These are phyloP conservation scores for Carassius gibelio DNA, from an alignment of 2,113 vertebrate species.

Conservation along the genomic window DNA sequence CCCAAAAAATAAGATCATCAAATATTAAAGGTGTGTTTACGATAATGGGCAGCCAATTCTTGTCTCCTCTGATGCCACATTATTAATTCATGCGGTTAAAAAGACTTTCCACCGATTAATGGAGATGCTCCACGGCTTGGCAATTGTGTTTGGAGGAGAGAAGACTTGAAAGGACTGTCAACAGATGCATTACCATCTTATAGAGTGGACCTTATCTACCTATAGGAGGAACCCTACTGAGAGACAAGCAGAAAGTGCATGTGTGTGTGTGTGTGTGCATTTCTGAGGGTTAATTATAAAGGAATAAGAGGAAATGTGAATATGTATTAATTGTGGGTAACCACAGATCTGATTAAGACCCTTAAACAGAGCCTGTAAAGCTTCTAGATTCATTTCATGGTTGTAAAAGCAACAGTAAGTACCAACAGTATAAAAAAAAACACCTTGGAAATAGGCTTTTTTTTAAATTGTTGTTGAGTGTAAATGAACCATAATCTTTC, in stretches of 20 bases:
- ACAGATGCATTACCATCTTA: slow-evolving; percentile 70
- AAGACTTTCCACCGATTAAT: slow-evolving; percentile 83
- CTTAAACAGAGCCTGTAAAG: slow-evolving; percentile 8
- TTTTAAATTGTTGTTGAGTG: neutral
- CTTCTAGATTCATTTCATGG: neutral
- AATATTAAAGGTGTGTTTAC: slow-evolving; percentile 84
- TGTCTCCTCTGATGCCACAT: slow-evolving; percentile 75
- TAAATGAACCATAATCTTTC: neutral
- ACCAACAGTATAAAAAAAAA: neutral
- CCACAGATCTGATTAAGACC: neutral
- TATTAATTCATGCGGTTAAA: slow-evolving; percentile 86
- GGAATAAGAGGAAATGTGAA: neutral
- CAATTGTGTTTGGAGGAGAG: slow-evolving; percentile 71
- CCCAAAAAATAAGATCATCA: slow-evolving; percentile 71
- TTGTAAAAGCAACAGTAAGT: neutral
- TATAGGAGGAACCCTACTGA: slow-evolving; percentile 63
- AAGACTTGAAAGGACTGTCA: slow-evolving; percentile 62
- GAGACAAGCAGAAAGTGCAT: slow-evolving; percentile 22
- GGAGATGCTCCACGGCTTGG: slow-evolving; percentile 68
- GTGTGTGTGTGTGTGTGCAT: too few relatives aligned
- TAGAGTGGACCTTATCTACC: slow-evolving; percentile 73
- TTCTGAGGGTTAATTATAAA: neutral
- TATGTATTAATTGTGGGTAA: too few relatives aligned
- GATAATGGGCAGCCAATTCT: slow-evolving; percentile 78
- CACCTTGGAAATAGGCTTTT: neutral